Evolutionary conservation across 2,113 vertebrate genomes (phyloP), one percentile per base, ranked within the genome.

Genomic region (Chamaetylas fuelleborni): DNA sequence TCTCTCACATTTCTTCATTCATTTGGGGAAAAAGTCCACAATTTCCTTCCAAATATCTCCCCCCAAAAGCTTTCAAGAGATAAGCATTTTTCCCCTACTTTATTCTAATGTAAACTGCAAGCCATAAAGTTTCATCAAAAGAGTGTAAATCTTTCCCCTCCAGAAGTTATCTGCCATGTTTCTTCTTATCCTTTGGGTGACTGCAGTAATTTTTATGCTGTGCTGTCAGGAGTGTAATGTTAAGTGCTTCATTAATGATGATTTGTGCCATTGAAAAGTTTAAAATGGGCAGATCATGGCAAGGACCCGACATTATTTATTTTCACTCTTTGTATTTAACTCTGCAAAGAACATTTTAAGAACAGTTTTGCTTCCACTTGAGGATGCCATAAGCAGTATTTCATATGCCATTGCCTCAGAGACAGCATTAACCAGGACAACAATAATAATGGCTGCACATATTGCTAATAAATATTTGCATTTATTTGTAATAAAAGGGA

Each of bases 191-290:
- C 95, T 92, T 93, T 95, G 90, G 85, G 90, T 96, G 97, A 94
- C 66, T 97, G 96, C 92, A 96, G 92, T 95, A 85, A 70, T 97
- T 98, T 97, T 98, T 97, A 89, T 91, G 93, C 86, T 79, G 72
- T 95, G 92, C 93, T 97, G 95, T 96, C 96, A 19, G 60, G 91
- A 97, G 83, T 81, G 95, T 98, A 97, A 97, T 97, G 96, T 96
- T 97, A 98, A 97, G 96, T 97, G 96, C 96, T 97, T 97, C 96
- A 97, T 97, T 98, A 97, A 97, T 97, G 97, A 98, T 97, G 96
- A 96, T 97, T 97, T 98, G 95, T 98, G 94, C 81, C 88, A 95
- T 89, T 43, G 76, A 94, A 97, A 97, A 96, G 94, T 94, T 92
- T 97, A 84, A 97, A 97, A 97, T 71, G 93, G 96, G 97, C 93